Conservation (phyloP, 1,140 invertebrate species). For the Antheraea pernyi region DNA sequence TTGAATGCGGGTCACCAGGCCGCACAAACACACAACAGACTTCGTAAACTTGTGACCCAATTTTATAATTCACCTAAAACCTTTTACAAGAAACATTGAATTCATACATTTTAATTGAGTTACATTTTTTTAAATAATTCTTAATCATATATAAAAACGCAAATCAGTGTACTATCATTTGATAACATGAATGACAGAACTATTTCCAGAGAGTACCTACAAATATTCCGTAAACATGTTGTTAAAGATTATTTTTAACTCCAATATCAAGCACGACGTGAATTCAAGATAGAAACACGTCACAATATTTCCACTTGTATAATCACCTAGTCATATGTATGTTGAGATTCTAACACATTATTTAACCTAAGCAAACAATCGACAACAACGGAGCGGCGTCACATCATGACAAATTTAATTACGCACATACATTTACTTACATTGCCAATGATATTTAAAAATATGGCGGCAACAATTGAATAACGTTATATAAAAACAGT, state of each 20-base stretch:
- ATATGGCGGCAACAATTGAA: background rate
- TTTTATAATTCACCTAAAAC: background rate
- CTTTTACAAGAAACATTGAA: too few species aligned
- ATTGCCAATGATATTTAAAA: background rate
- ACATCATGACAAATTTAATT: background rate
- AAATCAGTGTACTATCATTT: background rate
- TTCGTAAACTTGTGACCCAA: background rate
- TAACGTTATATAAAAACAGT: background rate
- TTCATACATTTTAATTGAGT: too few species aligned
- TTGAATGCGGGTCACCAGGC: background rate
- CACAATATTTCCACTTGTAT: background rate
- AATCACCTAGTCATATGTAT: background rate
- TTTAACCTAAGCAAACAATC: background rate
- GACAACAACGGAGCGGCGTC: background rate
- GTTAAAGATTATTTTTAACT: background rate
- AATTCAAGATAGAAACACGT: background rate
- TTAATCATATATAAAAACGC: too few species aligned
- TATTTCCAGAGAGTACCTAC: background rate
- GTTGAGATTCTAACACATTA: slow-evolving; percentile 1
- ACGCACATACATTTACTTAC: background rate
- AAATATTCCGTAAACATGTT: background rate
- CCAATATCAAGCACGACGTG: background rate
- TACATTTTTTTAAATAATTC: too few species aligned
- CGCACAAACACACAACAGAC: too few species aligned
- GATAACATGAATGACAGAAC: background rate